Conservation (phyloP, 2,797 vertebrate species). For the Anabacerthia variegaticeps region DNA sequence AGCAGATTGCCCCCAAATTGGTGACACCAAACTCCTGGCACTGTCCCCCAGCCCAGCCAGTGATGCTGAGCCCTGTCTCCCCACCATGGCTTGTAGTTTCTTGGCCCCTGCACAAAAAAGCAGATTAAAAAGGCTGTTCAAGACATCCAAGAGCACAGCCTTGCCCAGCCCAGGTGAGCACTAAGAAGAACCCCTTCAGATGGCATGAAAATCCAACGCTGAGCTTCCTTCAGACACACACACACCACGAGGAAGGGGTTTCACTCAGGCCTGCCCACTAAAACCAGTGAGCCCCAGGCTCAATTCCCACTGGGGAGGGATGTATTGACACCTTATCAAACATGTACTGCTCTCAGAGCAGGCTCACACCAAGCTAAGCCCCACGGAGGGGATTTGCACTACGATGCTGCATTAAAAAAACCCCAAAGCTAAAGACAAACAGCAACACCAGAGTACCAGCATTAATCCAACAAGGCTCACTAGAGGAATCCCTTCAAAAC, state of each 20-base stretch:
- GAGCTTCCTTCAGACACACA: background rate
- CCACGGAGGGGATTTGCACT: background rate
- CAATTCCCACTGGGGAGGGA: background rate
- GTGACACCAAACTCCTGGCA: background rate
- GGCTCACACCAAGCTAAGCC: background rate
- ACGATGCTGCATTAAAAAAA: background rate
- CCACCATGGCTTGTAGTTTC: accelerated
- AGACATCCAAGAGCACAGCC: accelerated
- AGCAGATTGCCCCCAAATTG: background rate
- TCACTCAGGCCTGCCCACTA: background rate
- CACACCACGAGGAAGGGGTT: accelerated
- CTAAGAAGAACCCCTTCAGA: background rate
- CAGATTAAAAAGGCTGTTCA: background rate
- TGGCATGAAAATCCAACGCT: background rate
- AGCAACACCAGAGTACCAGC: background rate
- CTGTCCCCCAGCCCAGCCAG: background rate
- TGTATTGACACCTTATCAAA: background rate
- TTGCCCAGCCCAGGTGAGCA: background rate
- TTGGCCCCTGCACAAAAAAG: background rate
- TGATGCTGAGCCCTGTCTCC: accelerated
- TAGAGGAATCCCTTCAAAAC: background rate
- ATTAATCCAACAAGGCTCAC: background rate
- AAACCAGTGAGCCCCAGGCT: background rate
- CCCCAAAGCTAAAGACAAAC: background rate
- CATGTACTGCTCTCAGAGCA: background rate